Percentiles rank a stretch among this genome's conserved stretches.
Evolutionary conservation across 1,140 invertebrate species (phyloP).

Genomic region (Neomicropteryx cornuta): DNA sequence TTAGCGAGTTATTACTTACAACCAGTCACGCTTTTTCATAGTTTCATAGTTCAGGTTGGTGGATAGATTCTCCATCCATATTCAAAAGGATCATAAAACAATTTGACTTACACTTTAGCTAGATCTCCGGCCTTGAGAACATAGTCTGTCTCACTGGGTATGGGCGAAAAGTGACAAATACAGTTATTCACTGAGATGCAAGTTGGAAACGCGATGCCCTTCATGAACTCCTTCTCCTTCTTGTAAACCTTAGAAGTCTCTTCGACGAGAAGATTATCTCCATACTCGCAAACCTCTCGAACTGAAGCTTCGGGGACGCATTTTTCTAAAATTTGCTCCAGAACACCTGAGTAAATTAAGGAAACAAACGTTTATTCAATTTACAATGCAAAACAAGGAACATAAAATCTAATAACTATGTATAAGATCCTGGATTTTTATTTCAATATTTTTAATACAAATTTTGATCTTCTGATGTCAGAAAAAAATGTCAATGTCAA

Average conservation of each 20-base stretch:
- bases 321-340: constrained; percentile 81
- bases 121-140: constrained; percentile 87
- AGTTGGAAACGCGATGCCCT: constrained; percentile 97
- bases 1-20: too few species aligned
- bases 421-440: neutral
- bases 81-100: too few species aligned
- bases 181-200: constrained; percentile 98
- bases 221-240: constrained; percentile 96
- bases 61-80: too few species aligned
- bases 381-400: neutral
- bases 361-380: neutral
- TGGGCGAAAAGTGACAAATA: constrained; percentile 97
- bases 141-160: constrained; percentile 84
- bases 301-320: constrained; percentile 82
- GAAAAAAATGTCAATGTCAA: too few species aligned
- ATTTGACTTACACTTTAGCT: constrained; percentile 87
- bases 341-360: constrained; percentile 64
- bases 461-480: too few species aligned
- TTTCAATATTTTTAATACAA: too few species aligned
- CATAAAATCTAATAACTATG: neutral
- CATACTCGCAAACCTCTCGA: constrained; percentile 83
- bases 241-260: constrained; percentile 96
- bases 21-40: too few species aligned
- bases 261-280: constrained; percentile 79
- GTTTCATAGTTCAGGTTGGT: too few species aligned